Percentiles rank a stretch among this genome's conserved stretches.
Conservation (phyloP, 1,140 invertebrate species). For the Eufriesea mexicana region DNA sequence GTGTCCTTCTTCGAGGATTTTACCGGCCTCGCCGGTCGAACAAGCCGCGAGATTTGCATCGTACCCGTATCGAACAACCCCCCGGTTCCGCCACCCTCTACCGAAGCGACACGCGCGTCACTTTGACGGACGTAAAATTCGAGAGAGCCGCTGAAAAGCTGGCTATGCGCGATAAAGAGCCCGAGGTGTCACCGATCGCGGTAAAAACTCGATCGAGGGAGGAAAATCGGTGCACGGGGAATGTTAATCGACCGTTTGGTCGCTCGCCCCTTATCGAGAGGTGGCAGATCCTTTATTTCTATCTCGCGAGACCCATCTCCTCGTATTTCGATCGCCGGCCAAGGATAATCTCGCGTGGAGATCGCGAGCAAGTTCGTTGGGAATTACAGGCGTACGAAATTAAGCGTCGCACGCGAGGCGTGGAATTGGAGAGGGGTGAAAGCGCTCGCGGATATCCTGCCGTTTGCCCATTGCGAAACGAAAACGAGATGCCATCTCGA, state of each 20-base stretch:
- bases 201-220: too few species aligned
- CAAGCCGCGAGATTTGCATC: slow-evolving; percentile 18
- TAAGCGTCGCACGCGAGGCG: slow-evolving; percentile 2
- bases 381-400: slow-evolving; percentile 1
- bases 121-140: not conserved
- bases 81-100: not conserved
- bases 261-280: not conserved
- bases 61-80: not conserved
- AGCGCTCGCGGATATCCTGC: too few species aligned
- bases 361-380: not conserved
- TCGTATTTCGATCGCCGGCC: not conserved
- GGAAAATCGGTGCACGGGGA: too few species aligned
- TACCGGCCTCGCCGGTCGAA: not conserved
- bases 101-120: not conserved
- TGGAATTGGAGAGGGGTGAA: not conserved
- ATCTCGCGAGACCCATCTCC: not conserved
- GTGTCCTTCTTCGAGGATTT: slow-evolving; percentile 4
- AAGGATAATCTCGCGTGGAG: not conserved
- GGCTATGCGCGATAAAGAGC: not conserved
- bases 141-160: slow-evolving; percentile 16
- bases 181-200: not conserved
- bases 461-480: not conserved
- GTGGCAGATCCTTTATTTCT: not conserved
- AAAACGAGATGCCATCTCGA: not conserved
- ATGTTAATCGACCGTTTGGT: too few species aligned